Evolutionary conservation across 2,888 invertebrate species (phyloP).

Genomic region (Luffia ferchaultella): DNA sequence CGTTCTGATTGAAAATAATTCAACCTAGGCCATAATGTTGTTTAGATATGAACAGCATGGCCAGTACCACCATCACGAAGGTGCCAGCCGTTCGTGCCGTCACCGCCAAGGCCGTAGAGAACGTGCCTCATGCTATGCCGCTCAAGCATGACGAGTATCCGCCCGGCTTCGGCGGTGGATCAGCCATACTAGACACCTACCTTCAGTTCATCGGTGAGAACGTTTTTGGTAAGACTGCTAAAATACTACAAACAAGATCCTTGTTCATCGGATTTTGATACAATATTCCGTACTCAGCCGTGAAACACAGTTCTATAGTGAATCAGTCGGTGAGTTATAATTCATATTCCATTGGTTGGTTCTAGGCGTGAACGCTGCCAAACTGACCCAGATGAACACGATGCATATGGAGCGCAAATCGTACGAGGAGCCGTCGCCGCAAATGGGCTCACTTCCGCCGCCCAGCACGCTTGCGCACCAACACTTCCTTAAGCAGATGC

Average conservation of each 20-base stretch:
- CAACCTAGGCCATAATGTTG: no score
- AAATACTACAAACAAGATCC: no score
- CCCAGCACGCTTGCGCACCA: conserved; percentile 63
- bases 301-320: no score
- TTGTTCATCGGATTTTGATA: no score
- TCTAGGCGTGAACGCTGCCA: conserved; percentile 79
- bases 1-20: no score
- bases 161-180: conserved; percentile 74
- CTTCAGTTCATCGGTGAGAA: conserved; percentile 89
- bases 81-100: conserved; percentile 71
- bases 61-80: conserved; percentile 71
- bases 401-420: conserved; percentile 57
- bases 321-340: no score
- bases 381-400: conserved; percentile 80
- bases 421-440: conserved; percentile 66
- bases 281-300: no score
- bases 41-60: conserved; percentile 60
- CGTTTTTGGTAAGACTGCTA: conserved; percentile 71
- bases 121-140: conserved; percentile 67
- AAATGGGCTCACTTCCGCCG: conserved; percentile 61
- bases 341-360: no score
- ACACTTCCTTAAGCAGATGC: conserved; percentile 71
- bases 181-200: conserved; percentile 86
- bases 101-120: conserved; percentile 72
- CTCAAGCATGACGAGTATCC: conserved; percentile 76